Base-by-base conservation (phyloP, 2,113 vertebrate species). In the Tyto alba region DNA sequence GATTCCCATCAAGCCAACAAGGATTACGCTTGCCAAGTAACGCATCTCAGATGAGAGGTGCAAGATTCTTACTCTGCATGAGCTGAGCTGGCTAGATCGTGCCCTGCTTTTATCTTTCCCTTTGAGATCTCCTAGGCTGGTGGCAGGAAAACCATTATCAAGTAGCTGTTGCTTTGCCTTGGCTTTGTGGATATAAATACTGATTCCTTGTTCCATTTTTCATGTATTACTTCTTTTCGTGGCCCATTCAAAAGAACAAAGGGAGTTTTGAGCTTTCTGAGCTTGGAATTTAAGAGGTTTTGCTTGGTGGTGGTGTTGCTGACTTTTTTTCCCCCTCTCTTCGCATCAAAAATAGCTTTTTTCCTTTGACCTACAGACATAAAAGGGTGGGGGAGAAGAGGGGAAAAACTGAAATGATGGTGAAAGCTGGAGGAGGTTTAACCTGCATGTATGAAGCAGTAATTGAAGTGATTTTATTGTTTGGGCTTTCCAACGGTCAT, bases 131-230 rank as follows among this genome's bases (percentile, higher is more conserved):
- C 77, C 87, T 18, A 3, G 74, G 57, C 74, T 93, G 74, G 89
- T 76, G 80, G 90, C 74, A 90, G 88, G 19, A 69, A 57, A 95
- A 55, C 47, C 45, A 14, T 77, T 76, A 74, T 23, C 88, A 55
- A 85, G 90, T 19, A 73, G 59, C 71, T 66, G 53, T 15, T 88
- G 89, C 95, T 81, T 38, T 84, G 64, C 81, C 74, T 77, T 64
- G 75, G 71, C 93, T 94, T 80, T 83, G 75, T 67, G 79, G 75
- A 34, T 92, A 80, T 88, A 90, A 96, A 90, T 89, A 80, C 83
- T n/a, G 56, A 67, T 62, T 83, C 79, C 90, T 75, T 68, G 63
- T 84, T 84, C 79, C 64, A 43, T 63, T 95, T 92, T 75, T 91
- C 69, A 84, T 40, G 52, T 52, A 8, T 92, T 74, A 11, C 64